Conservation (phyloP, 1,140 invertebrate genomes). For the Bombus affinis region DNA sequence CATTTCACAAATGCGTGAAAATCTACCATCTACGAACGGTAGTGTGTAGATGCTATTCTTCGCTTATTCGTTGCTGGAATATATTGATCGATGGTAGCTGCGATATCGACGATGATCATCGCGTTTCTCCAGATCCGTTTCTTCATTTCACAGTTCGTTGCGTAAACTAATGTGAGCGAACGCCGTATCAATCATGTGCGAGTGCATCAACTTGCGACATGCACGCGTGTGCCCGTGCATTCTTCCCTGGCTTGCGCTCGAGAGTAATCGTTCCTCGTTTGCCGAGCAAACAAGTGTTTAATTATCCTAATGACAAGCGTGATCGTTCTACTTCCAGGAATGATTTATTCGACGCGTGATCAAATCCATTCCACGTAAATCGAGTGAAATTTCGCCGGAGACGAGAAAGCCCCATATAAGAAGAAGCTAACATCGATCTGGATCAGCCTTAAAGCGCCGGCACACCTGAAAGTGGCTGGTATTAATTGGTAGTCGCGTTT, state of each 20-base stretch:
- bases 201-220: background rate
- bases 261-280: background rate
- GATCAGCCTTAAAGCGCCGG: background rate
- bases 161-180: slow-evolving; percentile 19
- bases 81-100: background rate
- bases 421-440: background rate
- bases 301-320: background rate
- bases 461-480: slow-evolving; percentile 24
- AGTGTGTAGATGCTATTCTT: background rate
- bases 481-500: slow-evolving; percentile 44
- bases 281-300: background rate
- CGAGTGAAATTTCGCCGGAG: background rate
- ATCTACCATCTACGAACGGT: background rate
- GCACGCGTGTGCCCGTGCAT: too few relatives aligned
- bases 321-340: background rate
- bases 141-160: slow-evolving; percentile 7
- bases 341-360: too few relatives aligned
- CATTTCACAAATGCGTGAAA: too few relatives aligned
- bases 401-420: background rate
- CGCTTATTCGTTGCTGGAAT: background rate
- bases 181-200: slow-evolving; percentile 11
- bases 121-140: slow-evolving; percentile 1
- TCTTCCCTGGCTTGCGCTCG: background rate
- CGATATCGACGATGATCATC: too few relatives aligned
- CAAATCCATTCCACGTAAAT: too few relatives aligned